Conservation (phyloP, 2,797 vertebrate genomes). For the Florisuga fusca region DNA sequence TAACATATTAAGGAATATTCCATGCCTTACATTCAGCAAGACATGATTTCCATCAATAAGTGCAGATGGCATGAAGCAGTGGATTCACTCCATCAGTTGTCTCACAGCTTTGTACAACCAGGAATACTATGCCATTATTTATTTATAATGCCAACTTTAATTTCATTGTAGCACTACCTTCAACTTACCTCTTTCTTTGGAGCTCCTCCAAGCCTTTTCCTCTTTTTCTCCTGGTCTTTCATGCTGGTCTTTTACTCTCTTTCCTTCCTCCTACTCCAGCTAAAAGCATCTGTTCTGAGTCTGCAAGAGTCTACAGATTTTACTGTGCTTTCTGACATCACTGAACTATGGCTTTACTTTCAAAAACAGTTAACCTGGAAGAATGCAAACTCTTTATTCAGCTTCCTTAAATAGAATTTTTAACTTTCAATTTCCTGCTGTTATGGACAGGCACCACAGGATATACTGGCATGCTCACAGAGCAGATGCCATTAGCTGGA, state of each 20-base stretch:
- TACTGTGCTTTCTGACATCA: neutral
- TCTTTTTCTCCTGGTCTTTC: neutral
- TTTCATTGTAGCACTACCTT: neutral
- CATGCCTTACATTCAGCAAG: neutral
- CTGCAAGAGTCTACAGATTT: neutral
- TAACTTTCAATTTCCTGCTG: neutral
- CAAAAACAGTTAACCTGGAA: neutral
- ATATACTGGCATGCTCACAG: neutral
- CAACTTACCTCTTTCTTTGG: neutral
- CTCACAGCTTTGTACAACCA: neutral
- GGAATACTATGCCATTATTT: neutral
- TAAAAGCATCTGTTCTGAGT: neutral
- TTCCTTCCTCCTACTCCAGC: neutral
- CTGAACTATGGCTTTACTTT: neutral
- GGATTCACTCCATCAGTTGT: neutral
- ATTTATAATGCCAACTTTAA: neutral
- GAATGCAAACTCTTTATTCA: slow-evolving; percentile 5
- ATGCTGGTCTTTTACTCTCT: neutral
- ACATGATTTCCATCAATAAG: neutral
- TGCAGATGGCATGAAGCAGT: neutral
- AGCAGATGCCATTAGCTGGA: neutral
- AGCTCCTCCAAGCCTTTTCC: neutral
- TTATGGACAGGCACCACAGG: neutral
- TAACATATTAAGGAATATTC: neutral
- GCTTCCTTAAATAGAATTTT: neutral